These are phyloP conservation scores for Eufriesea mexicana DNA, from an alignment of 1,140 invertebrate species.

Conservation along the genomic window DNA sequence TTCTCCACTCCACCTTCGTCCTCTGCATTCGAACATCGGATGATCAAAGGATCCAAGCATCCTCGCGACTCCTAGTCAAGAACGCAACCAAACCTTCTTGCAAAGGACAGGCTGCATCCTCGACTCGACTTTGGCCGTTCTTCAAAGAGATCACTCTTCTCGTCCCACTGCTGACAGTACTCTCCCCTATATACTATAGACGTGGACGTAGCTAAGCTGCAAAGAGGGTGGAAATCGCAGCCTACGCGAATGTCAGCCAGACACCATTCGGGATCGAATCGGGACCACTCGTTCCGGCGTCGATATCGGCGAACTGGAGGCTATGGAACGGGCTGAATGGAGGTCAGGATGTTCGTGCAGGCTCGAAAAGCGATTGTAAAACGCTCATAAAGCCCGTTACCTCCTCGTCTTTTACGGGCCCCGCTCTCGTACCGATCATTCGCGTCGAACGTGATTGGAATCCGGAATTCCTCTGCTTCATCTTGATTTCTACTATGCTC, in stretches of 20 bases:
- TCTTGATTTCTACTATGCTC: background rate
- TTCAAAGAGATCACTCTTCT: slow-evolving; percentile 24
- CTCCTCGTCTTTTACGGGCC: background rate
- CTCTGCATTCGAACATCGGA: background rate
- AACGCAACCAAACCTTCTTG: background rate
- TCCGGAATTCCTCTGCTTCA: background rate
- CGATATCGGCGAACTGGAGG: background rate
- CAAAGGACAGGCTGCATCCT: background rate
- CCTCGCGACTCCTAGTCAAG: background rate
- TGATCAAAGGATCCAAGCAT: background rate
- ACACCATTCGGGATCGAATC: slow-evolving; percentile 63
- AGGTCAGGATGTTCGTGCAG: slow-evolving; percentile 11
- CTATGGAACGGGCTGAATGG: background rate
- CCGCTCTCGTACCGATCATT: background rate
- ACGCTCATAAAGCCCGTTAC: slow-evolving; percentile 32
- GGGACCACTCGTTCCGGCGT: slow-evolving; percentile 44
- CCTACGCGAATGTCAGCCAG: slow-evolving; percentile 27
- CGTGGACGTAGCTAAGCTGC: background rate
- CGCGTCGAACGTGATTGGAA: background rate
- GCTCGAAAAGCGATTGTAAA: slow-evolving; percentile 27
- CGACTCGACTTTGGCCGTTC: slow-evolving; percentile 6
- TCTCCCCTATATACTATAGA: slow-evolving; percentile 18
- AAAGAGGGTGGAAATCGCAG: slow-evolving; percentile 56
- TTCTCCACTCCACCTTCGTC: background rate
- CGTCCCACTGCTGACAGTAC: slow-evolving; percentile 12